Conservation (phyloP, 2,113 vertebrate genomes). For the Ictalurus furcatus region DNA sequence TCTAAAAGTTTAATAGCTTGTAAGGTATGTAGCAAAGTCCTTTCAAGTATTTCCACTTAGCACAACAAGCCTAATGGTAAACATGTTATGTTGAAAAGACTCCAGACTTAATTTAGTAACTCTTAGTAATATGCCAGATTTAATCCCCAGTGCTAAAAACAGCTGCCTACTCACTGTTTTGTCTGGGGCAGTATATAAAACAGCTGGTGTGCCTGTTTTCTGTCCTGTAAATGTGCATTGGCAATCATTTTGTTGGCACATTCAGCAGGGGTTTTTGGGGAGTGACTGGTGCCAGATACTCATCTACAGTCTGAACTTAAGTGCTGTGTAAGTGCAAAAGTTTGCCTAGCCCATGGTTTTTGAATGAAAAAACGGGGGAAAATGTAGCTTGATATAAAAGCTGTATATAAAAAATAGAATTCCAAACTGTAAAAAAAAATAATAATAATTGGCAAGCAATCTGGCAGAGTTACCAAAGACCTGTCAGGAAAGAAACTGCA, state of each 20-base stretch:
- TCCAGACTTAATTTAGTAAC: conserved; percentile 33
- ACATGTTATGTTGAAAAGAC: conserved; percentile 38
- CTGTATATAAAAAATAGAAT: neutral
- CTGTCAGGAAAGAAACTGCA: neutral
- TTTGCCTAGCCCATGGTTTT: neutral
- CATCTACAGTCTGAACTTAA: conserved; percentile 34
- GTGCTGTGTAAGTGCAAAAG: neutral
- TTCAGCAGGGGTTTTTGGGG: conserved; percentile 50
- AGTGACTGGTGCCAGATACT: conserved; percentile 55
- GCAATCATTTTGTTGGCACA: conserved; percentile 54
- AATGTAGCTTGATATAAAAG: neutral
- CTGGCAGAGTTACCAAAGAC: neutral
- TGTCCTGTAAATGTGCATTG: conserved; percentile 40
- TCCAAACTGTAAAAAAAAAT: neutral
- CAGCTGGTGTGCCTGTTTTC: conserved; percentile 51
- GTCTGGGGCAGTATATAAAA: conserved; percentile 23
- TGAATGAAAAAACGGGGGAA: neutral
- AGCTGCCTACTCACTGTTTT: conserved; percentile 25
- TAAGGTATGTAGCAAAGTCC: conserved; percentile 22
- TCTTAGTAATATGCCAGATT: conserved; percentile 47
- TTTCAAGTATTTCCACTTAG: conserved; percentile 6
- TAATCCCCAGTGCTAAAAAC: conserved; percentile 52
- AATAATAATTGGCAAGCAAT: neutral
- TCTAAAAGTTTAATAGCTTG: neutral
- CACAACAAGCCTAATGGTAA: neutral